These are phyloP conservation scores for Macrophya annulata DNA, from an alignment of 2,888 invertebrate genomes.

Conservation along the genomic window DNA sequence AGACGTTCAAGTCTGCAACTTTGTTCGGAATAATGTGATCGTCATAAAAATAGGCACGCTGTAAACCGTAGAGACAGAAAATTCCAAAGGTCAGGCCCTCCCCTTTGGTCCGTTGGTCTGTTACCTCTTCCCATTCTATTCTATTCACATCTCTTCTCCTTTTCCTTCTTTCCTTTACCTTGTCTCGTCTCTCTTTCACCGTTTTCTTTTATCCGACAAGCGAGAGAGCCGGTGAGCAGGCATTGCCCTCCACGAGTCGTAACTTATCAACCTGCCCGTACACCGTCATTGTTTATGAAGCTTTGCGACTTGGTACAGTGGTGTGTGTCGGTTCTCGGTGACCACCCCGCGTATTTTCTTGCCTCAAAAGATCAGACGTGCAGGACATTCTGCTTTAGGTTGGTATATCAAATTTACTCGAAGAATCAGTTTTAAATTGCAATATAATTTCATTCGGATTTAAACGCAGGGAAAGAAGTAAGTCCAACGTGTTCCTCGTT, in stretches of 20 bases:
- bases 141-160: not conserved
- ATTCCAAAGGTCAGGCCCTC: conserved; percentile 74
- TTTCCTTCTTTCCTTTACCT: not conserved
- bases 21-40: conserved; percentile 53
- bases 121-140: conserved; percentile 48
- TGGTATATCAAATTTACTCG: not conserved
- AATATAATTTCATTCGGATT: conserved; percentile 30
- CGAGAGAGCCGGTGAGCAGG: conserved; percentile 21
- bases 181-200: conserved; percentile 5
- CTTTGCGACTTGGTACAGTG: conserved; percentile 43
- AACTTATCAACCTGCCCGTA: conserved; percentile 71
- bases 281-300: conserved; percentile 70
- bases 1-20: conserved; percentile 49
- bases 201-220: conserved; percentile 30
- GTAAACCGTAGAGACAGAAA: conserved; percentile 64
- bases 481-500: conserved; percentile 26
- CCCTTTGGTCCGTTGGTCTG: conserved; percentile 57
- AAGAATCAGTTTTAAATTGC: conserved; percentile 48
- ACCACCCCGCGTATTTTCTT: conserved; percentile 53
- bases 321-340: conserved; percentile 43
- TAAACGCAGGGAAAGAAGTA: not conserved
- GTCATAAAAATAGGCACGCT: conserved; percentile 52
- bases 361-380: not conserved
- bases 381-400: conserved; percentile 4
- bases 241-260: conserved; percentile 61